Percentiles rank a stretch among this genome's conserved stretches.
Conservation (phyloP, 2,113 vertebrate species). For the Silurus asotus region DNA sequence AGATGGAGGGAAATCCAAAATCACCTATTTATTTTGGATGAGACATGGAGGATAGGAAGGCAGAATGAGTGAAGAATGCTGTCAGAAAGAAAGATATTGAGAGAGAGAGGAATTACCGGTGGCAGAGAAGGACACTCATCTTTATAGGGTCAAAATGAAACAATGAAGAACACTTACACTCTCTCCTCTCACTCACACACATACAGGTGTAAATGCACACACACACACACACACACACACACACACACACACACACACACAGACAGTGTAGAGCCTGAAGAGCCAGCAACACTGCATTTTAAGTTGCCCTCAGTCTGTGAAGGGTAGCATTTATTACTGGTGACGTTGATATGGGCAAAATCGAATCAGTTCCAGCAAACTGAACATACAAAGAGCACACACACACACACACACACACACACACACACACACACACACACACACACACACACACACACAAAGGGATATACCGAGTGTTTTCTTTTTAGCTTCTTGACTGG, state of each 20-base stretch:
- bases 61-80: conserved; percentile 13
- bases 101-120: conserved; percentile 9
- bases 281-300: conserved; percentile 2
- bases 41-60: background rate
- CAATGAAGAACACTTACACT: background rate
- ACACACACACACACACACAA: background rate
- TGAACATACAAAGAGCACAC: background rate
- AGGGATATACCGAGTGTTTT: background rate
- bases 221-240: background rate
- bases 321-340: conserved; percentile 35
- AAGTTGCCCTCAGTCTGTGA: conserved; percentile 33
- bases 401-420: conserved; percentile 3
- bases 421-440: background rate
- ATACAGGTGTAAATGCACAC: background rate
- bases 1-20: conserved; percentile 13
- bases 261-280: conserved; percentile 22
- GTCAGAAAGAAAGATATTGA: conserved; percentile 33
- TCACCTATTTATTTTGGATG: background rate
- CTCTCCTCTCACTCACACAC: no score
- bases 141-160: conserved; percentile 33
- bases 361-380: conserved; percentile 38
- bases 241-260: no score
- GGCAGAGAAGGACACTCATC: conserved; percentile 33
- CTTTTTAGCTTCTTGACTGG: background rate
- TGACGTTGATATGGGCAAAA: conserved; percentile 39